Base-by-base conservation (phyloP, 2,113 vertebrate species). In the Shinisaurus crocodilurus region DNA sequence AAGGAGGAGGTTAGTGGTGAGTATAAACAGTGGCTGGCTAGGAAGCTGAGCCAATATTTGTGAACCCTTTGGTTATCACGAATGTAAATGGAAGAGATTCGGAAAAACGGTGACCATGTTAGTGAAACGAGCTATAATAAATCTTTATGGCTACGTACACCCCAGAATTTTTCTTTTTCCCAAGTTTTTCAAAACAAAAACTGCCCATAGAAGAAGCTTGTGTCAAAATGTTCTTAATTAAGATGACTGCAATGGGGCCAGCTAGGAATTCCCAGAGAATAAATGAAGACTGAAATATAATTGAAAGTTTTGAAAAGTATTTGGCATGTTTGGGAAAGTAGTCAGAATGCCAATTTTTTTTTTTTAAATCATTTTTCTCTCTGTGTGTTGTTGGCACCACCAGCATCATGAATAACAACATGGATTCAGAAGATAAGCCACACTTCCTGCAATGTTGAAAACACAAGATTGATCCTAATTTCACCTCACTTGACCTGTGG, bases 301-400 rank as follows among this genome's bases (percentile, higher is more conserved):
- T 29, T 76, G 5, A 45, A 86, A 50, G 67, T 82, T 63, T 75
- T 90, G 12, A 37, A 54, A 65, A 83, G 20, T 37, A 86, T 72
- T 60, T 40, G 70, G n/a, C 85, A 48, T 45, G 32, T 29, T 63
- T 75, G 67, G 40, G 34, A 81, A 91, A 90, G 82, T 25, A 87
- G 7, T 65, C 60, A 3, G 0, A 1, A 6, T 81, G 75, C 63
- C 70, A 65, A 90, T n/a, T n/a, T n/a, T n/a, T n/a, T n/a, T n/a
- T n/a, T n/a, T n/a, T n/a, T 85, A 69, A 29, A 79, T 0, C 32
- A 10, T 57, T 15, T 48, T 70, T 40, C 87, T 32, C 10, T 63
- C 80, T 67, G 57, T 83, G 70, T 9, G 32, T n/a, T 40, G 83
- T 32, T 12, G 0, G 13, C 45, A 15, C 4, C 32, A 2, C 10